Conservation (phyloP, 2,113 vertebrate species). For the Noctilio leporinus region DNA sequence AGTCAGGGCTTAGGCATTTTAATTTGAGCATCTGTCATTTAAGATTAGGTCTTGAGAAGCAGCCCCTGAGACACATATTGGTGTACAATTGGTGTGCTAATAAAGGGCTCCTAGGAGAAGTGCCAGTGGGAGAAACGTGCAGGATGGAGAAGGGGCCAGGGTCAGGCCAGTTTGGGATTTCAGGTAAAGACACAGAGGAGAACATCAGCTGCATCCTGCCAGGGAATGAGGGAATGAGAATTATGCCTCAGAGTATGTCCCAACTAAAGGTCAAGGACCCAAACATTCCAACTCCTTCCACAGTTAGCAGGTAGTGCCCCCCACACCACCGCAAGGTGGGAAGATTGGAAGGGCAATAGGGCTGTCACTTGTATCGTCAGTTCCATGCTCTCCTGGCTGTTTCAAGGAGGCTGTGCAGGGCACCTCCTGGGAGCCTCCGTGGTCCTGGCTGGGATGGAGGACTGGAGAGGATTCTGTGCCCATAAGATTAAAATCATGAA, state of each 20-base stretch:
- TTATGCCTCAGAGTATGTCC: not conserved
- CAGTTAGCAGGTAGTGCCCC: not conserved
- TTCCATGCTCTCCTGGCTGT: not conserved
- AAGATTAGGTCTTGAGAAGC: not conserved
- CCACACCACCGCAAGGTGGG: not conserved
- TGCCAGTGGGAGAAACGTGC: not conserved
- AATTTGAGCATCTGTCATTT: not conserved
- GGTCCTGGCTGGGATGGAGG: not conserved
- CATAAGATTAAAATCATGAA: not conserved
- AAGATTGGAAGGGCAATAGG: not conserved
- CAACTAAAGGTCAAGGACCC: not conserved
- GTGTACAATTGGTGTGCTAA: not conserved
- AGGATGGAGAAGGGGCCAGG: not conserved
- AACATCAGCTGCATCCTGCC: not conserved
- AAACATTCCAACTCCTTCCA: not conserved
- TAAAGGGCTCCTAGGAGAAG: not conserved
- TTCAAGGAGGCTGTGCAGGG: not conserved
- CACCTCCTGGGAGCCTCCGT: not conserved
- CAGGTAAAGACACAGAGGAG: not conserved
- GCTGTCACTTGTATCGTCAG: not conserved
- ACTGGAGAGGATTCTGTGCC: not conserved
- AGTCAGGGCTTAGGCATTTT: too few species aligned
- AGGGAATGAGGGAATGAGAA: not conserved
- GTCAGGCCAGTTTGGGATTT: not conserved
- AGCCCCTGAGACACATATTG: not conserved